Evolutionary conservation across 1,140 invertebrate genomes (phyloP).

Genomic region (Ridgeia piscesae): DNA sequence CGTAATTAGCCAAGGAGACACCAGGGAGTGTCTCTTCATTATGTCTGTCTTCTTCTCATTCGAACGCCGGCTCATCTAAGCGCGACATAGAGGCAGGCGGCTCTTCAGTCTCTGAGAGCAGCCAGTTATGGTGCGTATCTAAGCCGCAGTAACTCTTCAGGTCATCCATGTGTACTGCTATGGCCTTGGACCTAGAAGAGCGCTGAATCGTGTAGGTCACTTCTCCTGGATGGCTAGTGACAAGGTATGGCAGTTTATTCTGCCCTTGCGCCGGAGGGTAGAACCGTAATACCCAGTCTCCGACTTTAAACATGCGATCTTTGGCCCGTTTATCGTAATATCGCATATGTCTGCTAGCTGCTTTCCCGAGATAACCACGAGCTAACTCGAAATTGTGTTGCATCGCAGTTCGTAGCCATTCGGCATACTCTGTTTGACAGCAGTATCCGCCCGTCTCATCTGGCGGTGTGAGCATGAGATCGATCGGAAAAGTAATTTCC

Average conservation of each 20-base stretch:
- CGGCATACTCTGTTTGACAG: conserved; percentile 14
- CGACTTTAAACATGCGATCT: not conserved
- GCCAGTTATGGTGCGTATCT: no score
- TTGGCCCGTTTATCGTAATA: not conserved
- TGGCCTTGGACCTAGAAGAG: not conserved
- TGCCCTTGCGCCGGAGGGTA: not conserved
- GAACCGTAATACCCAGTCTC: not conserved
- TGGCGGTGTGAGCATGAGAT: conserved; percentile 34
- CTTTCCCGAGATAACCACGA: conserved; percentile 6
- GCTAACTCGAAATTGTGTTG: conserved; percentile 13
- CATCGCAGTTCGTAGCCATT: conserved; percentile 9
- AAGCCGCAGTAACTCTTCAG: no score
- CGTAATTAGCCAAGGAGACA: not conserved
- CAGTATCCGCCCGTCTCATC: not conserved
- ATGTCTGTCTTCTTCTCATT: no score
- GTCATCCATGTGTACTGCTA: no score
- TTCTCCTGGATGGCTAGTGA: not conserved
- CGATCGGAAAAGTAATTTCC: conserved; percentile 31
- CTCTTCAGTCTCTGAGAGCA: no score
- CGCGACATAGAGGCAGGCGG: no score
- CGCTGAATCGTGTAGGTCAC: not conserved
- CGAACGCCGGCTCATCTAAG: no score
- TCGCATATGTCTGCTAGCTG: not conserved
- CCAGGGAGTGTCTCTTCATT: not conserved
- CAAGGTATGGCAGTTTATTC: conserved; percentile 6